These are phyloP conservation scores for Trachymyrmex cornetzi DNA, from an alignment of 1,140 invertebrate species.

Conservation along the genomic window DNA sequence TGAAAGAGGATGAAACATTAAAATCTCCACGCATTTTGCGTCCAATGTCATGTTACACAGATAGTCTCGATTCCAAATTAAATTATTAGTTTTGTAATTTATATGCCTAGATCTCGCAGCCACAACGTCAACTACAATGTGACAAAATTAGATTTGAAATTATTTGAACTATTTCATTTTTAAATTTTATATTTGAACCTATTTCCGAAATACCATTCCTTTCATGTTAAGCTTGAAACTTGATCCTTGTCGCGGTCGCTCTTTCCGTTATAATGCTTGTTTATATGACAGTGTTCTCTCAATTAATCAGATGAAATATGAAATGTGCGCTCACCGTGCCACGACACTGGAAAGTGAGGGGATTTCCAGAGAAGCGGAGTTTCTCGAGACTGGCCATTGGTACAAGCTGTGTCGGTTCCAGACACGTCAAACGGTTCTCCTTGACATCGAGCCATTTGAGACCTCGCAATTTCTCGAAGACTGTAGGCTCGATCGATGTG, in stretches of 20 bases:
- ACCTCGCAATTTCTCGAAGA: constrained; percentile 71
- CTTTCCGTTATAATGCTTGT: neutral
- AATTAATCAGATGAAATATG: neutral
- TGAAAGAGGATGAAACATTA: constrained; percentile 5
- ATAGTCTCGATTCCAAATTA: neutral
- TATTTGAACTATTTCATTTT: no score
- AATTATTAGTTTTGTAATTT: no score
- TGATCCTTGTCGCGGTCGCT: no score
- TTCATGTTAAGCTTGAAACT: neutral
- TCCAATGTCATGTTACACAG: neutral
- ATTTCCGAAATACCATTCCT: neutral
- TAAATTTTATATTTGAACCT: neutral
- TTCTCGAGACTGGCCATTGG: constrained; percentile 77
- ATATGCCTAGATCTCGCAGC: constrained; percentile 80
- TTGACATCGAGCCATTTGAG: constrained; percentile 78
- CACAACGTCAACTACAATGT: constrained; percentile 81
- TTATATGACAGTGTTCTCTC: neutral
- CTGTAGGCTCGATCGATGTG: constrained; percentile 65
- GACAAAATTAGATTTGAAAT: constrained; percentile 23
- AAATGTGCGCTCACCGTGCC: constrained; percentile 74
- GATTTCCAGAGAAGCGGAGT: constrained; percentile 80
- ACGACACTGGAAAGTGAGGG: constrained; percentile 77
- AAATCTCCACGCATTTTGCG: neutral
- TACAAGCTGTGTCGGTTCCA: constrained; percentile 70
- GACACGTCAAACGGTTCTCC: constrained; percentile 78